Conservation (phyloP, 2,797 vertebrate species). For the Amniataba percoides region DNA sequence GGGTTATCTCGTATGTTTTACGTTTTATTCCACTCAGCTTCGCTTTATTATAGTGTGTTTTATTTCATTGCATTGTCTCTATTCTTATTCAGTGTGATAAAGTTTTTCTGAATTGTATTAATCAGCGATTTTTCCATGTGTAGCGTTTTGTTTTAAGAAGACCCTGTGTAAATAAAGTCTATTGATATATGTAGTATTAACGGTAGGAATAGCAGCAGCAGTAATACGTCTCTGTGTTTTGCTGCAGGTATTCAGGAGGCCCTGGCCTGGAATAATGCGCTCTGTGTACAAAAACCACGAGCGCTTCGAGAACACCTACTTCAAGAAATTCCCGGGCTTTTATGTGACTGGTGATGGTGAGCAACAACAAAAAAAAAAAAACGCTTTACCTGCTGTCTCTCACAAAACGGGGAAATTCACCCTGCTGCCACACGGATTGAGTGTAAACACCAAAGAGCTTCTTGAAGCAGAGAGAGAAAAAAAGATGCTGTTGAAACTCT, state of each 20-base stretch:
- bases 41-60: not conserved
- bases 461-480: not conserved
- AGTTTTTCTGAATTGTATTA: not conserved
- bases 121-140: not conserved
- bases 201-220: not conserved
- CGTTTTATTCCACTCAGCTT: not conserved
- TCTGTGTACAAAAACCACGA: slow-evolving; percentile 85
- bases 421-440: not conserved
- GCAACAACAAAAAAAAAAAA: slow-evolving; percentile 17
- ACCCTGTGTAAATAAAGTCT: not conserved
- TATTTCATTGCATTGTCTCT: not conserved
- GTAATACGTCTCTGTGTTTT: not conserved
- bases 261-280: slow-evolving; percentile 90
- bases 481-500: slow-evolving; percentile 1
- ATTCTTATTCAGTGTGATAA: not conserved
- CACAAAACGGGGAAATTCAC: not conserved
- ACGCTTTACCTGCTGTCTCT: not conserved
- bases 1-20: slow-evolving; percentile 85
- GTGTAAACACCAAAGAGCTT: not conserved
- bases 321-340: slow-evolving; percentile 88
- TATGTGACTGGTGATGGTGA: slow-evolving; percentile 89
- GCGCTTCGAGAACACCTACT: slow-evolving; percentile 88
- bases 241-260: slow-evolving; percentile 85
- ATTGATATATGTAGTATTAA: not conserved
- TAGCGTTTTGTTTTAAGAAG: not conserved